Base-by-base conservation (phyloP, 2,113 vertebrate species). In the Pteronura brasiliensis region DNA sequence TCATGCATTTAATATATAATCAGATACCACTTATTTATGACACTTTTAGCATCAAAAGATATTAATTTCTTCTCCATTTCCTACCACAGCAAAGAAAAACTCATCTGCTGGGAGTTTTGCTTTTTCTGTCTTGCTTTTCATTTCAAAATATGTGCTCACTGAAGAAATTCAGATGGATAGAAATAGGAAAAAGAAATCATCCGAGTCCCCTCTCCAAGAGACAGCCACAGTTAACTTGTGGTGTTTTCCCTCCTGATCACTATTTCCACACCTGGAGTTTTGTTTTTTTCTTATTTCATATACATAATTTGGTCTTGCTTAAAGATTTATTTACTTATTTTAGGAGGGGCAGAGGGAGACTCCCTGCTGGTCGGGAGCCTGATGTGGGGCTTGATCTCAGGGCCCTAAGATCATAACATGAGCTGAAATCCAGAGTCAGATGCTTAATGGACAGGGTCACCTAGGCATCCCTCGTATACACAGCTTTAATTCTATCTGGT, bases 51-150 rank as follows among this genome's bases (percentile, higher is more conserved):
- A 96, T 95, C 69, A 57, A 93, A 96, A 94, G 87, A 59, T 71
- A 87, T 44, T 90, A 71, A 93, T 96, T 96, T 93, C 87, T 92
- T 95, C 59, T 82, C 74, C n/a, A 92, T 47, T 87, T 95, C 42
- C 84, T 93, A 90, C 57, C 23, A 57, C 31, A 39, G 77, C 34
- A 97, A 90, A 88, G 80, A 95, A 89, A 93, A 93, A 77, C 36
- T 92, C 34, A 10, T 77, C 65, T 59, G 71, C 83, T 44, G 15
- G 44, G 59, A 83, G 20, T 23, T 71, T 52, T 25, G 57, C n/a
- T 72, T 29, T 20, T 86, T 96, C 72, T 89, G 15, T 85, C 61
- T 39, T 81, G 52, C 71, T 81, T 90, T 85, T 94, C 42, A 79
- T 67, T 77, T 81, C 69, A 74, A 49, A 69, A 2, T 27, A 39